These are phyloP conservation scores for Sebastes glaucus DNA, from an alignment of 2,797 vertebrate genomes.

Conservation along the genomic window DNA sequence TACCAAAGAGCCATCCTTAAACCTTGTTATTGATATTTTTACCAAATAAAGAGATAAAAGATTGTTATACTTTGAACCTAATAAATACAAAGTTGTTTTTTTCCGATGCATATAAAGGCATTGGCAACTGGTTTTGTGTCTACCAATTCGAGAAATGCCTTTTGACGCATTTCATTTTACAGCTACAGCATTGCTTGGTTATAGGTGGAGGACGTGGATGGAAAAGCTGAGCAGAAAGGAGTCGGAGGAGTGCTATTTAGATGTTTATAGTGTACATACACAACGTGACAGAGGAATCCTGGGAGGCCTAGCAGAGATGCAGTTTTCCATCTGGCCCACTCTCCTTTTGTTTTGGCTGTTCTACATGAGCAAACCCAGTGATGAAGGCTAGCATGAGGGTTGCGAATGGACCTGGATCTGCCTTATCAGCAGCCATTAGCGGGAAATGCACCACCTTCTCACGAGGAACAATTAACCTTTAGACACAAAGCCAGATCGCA, in stretches of 20 bases:
- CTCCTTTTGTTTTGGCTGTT: conserved; percentile 38
- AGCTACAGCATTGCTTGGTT: neutral
- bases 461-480: conserved; percentile 15
- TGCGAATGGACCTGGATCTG: neutral
- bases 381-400: neutral
- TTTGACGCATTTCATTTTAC: neutral
- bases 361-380: conserved; percentile 26
- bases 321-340: neutral
- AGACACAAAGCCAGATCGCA: neutral
- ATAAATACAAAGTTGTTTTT: neutral
- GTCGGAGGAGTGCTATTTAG: conserved; percentile 15
- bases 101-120: conserved; percentile 2
- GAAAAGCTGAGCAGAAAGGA: conserved; percentile 4
- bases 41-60: neutral
- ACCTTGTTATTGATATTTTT: neutral
- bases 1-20: neutral
- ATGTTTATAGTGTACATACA: conserved; percentile 66
- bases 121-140: neutral
- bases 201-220: neutral
- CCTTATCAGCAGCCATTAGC: conserved; percentile 22
- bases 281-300: conserved; percentile 32
- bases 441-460: conserved; percentile 7
- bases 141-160: neutral
- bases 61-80: conserved; percentile 10
- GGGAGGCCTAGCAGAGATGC: conserved; percentile 1